Base-by-base conservation (phyloP, 2,113 vertebrate genomes). In the Callopanchax toddi region DNA sequence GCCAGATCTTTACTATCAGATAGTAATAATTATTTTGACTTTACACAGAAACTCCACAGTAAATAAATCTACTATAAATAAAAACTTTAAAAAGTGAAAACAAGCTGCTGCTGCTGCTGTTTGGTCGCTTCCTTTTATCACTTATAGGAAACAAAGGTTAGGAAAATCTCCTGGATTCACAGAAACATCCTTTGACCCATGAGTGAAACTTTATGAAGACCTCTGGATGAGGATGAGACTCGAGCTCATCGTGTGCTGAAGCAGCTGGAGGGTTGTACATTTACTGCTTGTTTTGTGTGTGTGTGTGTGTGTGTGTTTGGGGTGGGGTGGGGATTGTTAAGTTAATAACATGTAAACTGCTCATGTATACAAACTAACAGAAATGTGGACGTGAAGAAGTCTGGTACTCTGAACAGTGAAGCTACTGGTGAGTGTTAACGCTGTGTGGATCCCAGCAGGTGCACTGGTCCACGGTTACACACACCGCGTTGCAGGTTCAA, bases 401-500 rank as follows among this genome's bases (percentile, higher is more conserved):
- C 79, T 82, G 87, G 87, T 80, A 86, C 84, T 83, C 73, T 68
- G 57, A 66, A 50, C 18, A 36, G 26, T 39, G 32, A 63, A 45
- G 64, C 72, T 48, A 61, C 76, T 60, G 69, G 36, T 49, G 66
- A 63, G 63, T 46, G 62, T 61, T 42, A 18, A n/a, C 2, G 54
- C 42, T 46, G 6, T 0, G 50, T 56, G 58, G 61, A 36, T 22
- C 26, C 20, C 32, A 23, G 34, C 53, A 43, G 69, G 62, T 22
- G 43, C 11, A 46, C 23, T 29, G 34, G 21, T 54, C 50, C 53
- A 16, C 29, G 2, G 22, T 58, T 11, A 18, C 37, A 53, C 93
- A 91, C 91, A 93, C 92, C 91, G 92, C 92, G 94, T 95, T 95
- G 95, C 94, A 93, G 94, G 95, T 94, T 95, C 94, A 95, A 95